Base-by-base conservation (phyloP, 1,140 invertebrate genomes). In the Zophobas atratus region DNA sequence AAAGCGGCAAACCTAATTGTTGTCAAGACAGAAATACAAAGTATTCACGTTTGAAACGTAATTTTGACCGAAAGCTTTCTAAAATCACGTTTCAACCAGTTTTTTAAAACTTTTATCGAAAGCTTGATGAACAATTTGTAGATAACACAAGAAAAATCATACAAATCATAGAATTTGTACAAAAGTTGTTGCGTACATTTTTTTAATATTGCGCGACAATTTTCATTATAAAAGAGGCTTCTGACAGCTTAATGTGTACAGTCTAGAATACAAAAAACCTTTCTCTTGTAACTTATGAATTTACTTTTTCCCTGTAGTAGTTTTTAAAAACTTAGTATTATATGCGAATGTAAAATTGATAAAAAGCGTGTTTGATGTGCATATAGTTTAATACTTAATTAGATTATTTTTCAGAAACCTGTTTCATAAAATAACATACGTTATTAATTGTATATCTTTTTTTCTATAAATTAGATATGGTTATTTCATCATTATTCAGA, bases 361-460 rank as follows among this genome's bases (percentile, higher is more conserved):
- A 67, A 77, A 76, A 79, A 48, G 76, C 55, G 77, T 80, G 77
- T 81, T 81, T 81, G 80, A 78, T 81, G 80, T 81, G 80, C 78
- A 81, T 80, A 81, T 76, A 72, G 51, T 72, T 72, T 51, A 71
- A 49, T 71, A 71, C 46, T 71, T 33, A 8, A 63, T 63, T 63
- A 63, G 57, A 51, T 63, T 63, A 67, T 67, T 67, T 67, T 67
- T 43, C 60, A 36, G 43, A 41, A 67, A 43, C 39, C 60, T 46
- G 57, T 63, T 57, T 63, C 57, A 63, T 63, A 63, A 41, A 43
- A 63, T 39, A 63, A 63, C 43, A 71, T 46, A 71, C 55, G 49
- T 73, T 73, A 39, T 41, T 51, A 51, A 73, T 73, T 73, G 49
- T 73, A 55, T 73, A 38, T 75, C 53, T 57, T 75, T 56, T 60